Percentiles rank a stretch among this genome's conserved stretches.
These are phyloP conservation scores for Catamblyrhynchus diadema DNA, from an alignment of 2,797 vertebrate species.

Conservation along the genomic window DNA sequence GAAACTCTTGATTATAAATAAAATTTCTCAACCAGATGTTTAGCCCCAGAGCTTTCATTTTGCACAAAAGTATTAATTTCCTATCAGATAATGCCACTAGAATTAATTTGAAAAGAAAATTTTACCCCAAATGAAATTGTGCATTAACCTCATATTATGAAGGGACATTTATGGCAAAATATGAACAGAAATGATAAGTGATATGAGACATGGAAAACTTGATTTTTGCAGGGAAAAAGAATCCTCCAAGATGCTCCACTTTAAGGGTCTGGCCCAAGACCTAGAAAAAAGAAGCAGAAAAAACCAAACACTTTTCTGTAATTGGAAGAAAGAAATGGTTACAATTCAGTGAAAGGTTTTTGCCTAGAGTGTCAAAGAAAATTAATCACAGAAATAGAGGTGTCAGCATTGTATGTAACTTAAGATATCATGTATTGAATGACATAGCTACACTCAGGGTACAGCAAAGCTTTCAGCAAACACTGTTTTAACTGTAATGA, in stretches of 20 bases:
- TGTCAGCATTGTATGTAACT: neutral
- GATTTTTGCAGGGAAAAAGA: neutral
- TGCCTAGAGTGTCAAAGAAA: neutral
- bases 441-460: neutral
- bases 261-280: neutral
- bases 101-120: neutral
- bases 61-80: neutral
- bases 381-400: neutral
- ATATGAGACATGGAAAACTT: neutral
- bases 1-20: neutral
- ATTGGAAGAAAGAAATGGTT: neutral
- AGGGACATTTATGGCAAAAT: neutral
- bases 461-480: neutral
- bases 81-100: neutral
- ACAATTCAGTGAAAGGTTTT: neutral
- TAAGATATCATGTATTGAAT: neutral
- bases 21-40: neutral
- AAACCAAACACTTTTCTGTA: neutral
- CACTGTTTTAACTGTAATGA: neutral
- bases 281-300: slow-evolving; percentile 18
- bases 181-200: neutral
- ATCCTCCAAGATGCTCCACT: neutral
- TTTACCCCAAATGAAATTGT: neutral
- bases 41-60: neutral
- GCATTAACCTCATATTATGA: neutral